Evolutionary conservation across 2,888 invertebrate species (phyloP).

Genomic region (Cataglyphis albicans): DNA sequence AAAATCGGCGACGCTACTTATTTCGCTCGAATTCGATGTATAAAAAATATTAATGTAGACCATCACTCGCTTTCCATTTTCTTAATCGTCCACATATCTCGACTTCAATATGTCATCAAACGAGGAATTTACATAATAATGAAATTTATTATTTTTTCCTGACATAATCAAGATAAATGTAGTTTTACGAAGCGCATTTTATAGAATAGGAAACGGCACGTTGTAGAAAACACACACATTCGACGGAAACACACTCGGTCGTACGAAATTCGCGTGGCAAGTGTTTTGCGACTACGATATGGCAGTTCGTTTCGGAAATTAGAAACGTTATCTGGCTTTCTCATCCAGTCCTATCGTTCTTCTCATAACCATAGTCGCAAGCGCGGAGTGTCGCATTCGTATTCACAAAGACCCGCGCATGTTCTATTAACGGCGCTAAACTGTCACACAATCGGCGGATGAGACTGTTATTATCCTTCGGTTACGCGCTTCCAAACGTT

Average conservation of each 20-base stretch:
- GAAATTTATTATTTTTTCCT: not conserved
- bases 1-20: not conserved
- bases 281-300: constrained; percentile 40
- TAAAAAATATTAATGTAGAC: not conserved
- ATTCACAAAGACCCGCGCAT: constrained; percentile 36
- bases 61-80: not conserved
- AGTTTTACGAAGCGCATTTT: not conserved
- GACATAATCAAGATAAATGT: not conserved
- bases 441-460: constrained; percentile 58
- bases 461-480: constrained; percentile 40
- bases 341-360: constrained; percentile 70
- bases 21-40: not conserved
- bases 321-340: constrained; percentile 76
- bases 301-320: constrained; percentile 75
- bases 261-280: constrained; percentile 42
- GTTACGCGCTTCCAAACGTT: constrained; percentile 5
- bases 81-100: not conserved
- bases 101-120: not conserved
- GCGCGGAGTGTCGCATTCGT: constrained; percentile 30
- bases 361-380: constrained; percentile 54
- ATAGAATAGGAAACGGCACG: not conserved
- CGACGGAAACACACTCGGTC: constrained; percentile 6
- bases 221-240: not conserved
- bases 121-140: not conserved
- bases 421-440: constrained; percentile 60